Base-by-base conservation (phyloP, 2,888 invertebrate species). In the Philhelius pedissequus region DNA sequence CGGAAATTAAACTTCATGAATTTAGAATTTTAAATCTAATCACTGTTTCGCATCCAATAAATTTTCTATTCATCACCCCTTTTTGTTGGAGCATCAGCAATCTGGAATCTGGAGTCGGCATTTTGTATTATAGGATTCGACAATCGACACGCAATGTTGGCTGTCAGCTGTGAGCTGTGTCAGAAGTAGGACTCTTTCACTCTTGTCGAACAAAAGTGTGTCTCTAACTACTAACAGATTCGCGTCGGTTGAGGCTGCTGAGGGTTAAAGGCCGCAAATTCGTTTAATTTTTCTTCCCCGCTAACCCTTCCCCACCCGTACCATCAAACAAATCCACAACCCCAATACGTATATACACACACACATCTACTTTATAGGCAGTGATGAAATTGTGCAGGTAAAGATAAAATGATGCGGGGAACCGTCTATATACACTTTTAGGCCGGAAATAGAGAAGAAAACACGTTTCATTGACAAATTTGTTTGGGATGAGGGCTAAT, bases 1-100 rank as follows among this genome's bases (percentile, higher is more conserved):
- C 70, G 78, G 82, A 86, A 82, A 66, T 77, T 78, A 45, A 62
- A 74, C 64, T 81, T 66, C 74, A 86, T 70, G 86, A 74, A 78
- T 78, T 54, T 54, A 45, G 66, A 86, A 83, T 86, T 74, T 71
- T 43, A 83, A 83, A 66, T 83, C 69, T 64, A 79, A 83, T 69
- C 74, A 74, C 79, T 64, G 43, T 66, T 73, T 58, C 74, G 62
- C 68, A 68, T 78, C 74, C 74, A 70, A 74, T 66, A 70, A 62
- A 74, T 50, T 70, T 32, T 73, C 73, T 54, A 56, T 82, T 68
- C 73, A 54, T 81, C 73, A 68, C 56, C 62, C 60, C 52, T 68
- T 62, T 64, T 48, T 5, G 25, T 7, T n/a, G n/a, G 32, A 2
- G 5, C 18, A 18, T 0, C 8, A 20, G 18, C n/a, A n/a, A n/a